A percentile compares a stretch with the other conserved stretches of the same genome.
Evolutionary conservation across 2,113 vertebrate genomes (phyloP).

Genomic region (Petrocephalus microphthalmus): DNA sequence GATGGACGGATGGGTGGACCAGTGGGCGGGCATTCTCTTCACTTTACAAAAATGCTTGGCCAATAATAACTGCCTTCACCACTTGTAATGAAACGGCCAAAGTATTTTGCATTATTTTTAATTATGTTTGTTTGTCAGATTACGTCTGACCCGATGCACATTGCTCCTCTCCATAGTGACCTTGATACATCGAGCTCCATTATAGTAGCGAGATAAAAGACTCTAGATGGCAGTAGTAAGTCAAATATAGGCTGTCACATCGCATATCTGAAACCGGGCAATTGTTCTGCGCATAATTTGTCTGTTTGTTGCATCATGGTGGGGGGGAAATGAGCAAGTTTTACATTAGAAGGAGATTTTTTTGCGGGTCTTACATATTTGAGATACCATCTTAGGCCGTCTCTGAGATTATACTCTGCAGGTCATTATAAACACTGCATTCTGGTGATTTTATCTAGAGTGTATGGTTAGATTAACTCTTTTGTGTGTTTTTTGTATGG

Average conservation of each 20-base stretch:
- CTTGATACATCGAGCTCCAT: not conserved
- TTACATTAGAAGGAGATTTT: not conserved
- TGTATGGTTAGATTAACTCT: not conserved
- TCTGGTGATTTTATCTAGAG: not conserved
- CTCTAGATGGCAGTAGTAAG: slow-evolving; percentile 75
- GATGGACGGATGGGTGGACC: not conserved
- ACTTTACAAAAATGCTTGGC: not conserved
- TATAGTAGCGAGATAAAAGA: slow-evolving; percentile 25
- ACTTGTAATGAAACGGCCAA: not conserved
- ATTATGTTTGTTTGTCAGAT: not conserved
- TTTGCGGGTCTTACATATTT: not conserved
- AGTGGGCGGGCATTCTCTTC: not conserved
- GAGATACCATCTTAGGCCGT: not conserved
- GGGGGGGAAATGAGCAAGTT: not conserved
- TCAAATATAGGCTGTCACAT: slow-evolving; percentile 34
- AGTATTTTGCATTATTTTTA: not conserved
- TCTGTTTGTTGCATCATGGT: not conserved
- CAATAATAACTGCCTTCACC: not conserved
- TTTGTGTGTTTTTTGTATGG: not conserved
- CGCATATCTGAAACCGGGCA: not conserved
- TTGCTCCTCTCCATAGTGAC: not conserved
- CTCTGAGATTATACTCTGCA: not conserved
- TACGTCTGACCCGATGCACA: slow-evolving; percentile 19
- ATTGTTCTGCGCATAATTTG: not conserved
- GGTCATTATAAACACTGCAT: not conserved